Evolutionary conservation across 2,888 invertebrate genomes (phyloP), one percentile per base, ranked within the genome.

Genomic region (Orthosia gothica): DNA sequence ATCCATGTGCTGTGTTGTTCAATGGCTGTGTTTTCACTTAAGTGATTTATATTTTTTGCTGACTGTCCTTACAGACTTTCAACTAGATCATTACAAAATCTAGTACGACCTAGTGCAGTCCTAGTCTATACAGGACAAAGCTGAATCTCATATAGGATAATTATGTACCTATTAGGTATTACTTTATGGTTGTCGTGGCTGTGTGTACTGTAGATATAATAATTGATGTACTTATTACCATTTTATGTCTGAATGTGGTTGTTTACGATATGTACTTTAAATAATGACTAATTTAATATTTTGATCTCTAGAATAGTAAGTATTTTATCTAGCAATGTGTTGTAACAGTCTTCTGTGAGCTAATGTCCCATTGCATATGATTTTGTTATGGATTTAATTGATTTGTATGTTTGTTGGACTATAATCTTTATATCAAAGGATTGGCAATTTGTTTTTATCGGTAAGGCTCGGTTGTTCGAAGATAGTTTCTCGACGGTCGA

Each of bases 241-340:
- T 74, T 82, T 78, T 61, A 57, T 62, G 71, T 82, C 73, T 74
- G 52, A 74, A 81, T 74, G 54, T 65, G 76, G 63, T 81, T 80
- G 71, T 77, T 50, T 73, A 82, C 74, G 55, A 64, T 70, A 61
- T 64, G 55, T 85, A 82, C 26, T 59, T 76, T 74, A 78, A 73
- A 71, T 80, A 69, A 66, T 79, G 71, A 74, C 59, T 86, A 82
- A 76, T 83, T 64, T 76, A 72, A 68, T 78, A 75, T 70, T 85
- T 85, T 83, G 85, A 87, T 85, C 85, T 86, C 85, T 85, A 79
- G 62, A 61, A 54, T 67, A 71, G 45, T 70, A 64, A 74, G 67
- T 72, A 74, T 59, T 72, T 62, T 71, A 70, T 71, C 70, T 69
- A 62, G 64, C 20, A 52, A 50, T 81, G 26, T 67, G 54, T 55